A percentile compares a stretch with the other conserved stretches of the same genome.
phyloP scores from a whole-genome alignment of 2,113 vertebrate species.

The Sceloporus tristichus region DNA sequence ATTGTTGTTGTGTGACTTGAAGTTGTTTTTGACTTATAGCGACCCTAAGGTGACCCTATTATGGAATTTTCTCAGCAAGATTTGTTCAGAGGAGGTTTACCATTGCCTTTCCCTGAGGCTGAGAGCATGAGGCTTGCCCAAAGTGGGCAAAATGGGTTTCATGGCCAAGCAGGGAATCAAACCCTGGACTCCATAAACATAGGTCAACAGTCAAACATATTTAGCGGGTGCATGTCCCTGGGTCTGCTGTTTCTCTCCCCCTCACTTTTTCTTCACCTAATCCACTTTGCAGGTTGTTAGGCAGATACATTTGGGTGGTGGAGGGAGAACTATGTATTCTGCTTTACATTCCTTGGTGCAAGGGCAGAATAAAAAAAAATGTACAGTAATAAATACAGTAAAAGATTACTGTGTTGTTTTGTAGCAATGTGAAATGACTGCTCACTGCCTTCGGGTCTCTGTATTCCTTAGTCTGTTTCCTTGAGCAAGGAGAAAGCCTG shows the following conservation, averaged over 20 bases:
- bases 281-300: not conserved
- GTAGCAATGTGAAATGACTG: not conserved
- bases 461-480: not conserved
- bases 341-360: not conserved
- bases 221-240: not conserved
- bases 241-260: not conserved
- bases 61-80: too few species aligned
- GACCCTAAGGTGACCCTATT: too few species aligned
- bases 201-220: too few species aligned
- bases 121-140: too few species aligned
- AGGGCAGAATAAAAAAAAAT: not conserved
- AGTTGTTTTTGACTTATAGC: too few species aligned
- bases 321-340: not conserved
- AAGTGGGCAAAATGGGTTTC: too few species aligned
- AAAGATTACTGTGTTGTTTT: not conserved
- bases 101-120: too few species aligned
- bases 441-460: not conserved
- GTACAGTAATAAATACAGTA: not conserved
- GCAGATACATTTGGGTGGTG: not conserved
- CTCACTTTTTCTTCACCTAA: not conserved
- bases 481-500: not conserved
- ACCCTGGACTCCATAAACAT: too few species aligned
- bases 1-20: too few species aligned
- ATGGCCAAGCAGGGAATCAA: too few species aligned
- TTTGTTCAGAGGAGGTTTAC: too few species aligned